Evolutionary conservation across 2,888 invertebrate species (phyloP), one percentile per base, ranked within the genome.

Genomic region (Endomychus coccineus): DNA sequence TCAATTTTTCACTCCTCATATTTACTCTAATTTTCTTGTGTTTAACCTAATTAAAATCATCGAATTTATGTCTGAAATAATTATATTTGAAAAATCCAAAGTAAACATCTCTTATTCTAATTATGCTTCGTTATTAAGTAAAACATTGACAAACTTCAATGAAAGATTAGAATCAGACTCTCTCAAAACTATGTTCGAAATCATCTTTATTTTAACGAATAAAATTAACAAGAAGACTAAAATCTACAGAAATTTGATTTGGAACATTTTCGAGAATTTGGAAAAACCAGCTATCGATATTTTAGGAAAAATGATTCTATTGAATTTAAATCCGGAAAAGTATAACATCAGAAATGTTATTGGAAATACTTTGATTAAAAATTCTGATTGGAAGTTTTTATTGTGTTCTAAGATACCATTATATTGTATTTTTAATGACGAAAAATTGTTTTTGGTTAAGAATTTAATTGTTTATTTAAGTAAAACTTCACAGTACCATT

Each of bases 321-420:
- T 72, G 34, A 61, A 66, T 16, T 59, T 73, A 29, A 66, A 73
- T 2, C 66, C 73, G 16, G 56, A 68, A 53, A 66, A 64, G 47
- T 67, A 47, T 36, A 56, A 50, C 5, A 66, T 79, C 0, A 64
- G 61, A 5, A 51, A 64, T 4, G 49, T 79, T 15, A 66, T 82
- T 2, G 74, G 71, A 3, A 60, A 73, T 33, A 67, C 66, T 39
- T 64, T 74, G 2, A 58, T 73, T 4, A 55, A 62, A 1, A 72
- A 66, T 30, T 65, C 69, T 2, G 69, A 75, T 46, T 88, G 86
- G 86, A 72, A 72, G 27, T 79, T 79, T 49, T 73, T 77, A 16
- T 58, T 88, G 1, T 71, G 69, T 45, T 76, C 59, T 44, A 81
- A 74, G 68, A 71, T 76, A 56, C 76, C 74, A 0, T 54, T 80